Evolutionary conservation across 1,140 invertebrate species (phyloP).

Genomic region (Caenorhabditis remanei): DNA sequence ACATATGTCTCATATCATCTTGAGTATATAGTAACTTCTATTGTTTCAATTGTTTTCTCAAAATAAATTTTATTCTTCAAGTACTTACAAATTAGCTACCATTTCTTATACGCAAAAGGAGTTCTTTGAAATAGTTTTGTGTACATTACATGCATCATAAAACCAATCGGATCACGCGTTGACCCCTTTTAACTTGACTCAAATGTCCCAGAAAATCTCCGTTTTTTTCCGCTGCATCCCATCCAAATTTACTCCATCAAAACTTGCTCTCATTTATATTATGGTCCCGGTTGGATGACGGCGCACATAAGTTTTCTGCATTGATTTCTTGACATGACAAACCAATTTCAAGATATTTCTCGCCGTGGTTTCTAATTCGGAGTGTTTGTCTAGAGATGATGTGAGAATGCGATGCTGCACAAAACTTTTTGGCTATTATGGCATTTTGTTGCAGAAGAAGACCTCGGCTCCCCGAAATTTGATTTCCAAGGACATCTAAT

Average conservation of each 20-base stretch:
- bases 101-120: neutral
- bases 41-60: neutral
- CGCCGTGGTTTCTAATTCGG: constrained; percentile 47
- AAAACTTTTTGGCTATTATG: constrained; percentile 44
- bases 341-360: constrained; percentile 28
- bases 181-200: neutral
- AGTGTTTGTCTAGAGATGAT: constrained; percentile 54
- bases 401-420: constrained; percentile 6
- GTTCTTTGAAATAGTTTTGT: neutral
- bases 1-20: too few relatives aligned
- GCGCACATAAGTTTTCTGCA: neutral
- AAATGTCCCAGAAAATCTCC: neutral
- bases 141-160: neutral
- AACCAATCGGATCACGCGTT: neutral
- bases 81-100: neutral
- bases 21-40: too few relatives aligned
- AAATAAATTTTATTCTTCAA: neutral
- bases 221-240: neutral
- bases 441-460: constrained; percentile 17
- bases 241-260: neutral
- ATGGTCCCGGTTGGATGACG: constrained; percentile 11
- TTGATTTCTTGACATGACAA: neutral
- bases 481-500: constrained; percentile 36
- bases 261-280: neutral
- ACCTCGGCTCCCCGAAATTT: constrained; percentile 16